These are phyloP conservation scores for Rhabdophis nuchalis DNA, from an alignment of 2,797 vertebrate genomes.

Conservation along the genomic window DNA sequence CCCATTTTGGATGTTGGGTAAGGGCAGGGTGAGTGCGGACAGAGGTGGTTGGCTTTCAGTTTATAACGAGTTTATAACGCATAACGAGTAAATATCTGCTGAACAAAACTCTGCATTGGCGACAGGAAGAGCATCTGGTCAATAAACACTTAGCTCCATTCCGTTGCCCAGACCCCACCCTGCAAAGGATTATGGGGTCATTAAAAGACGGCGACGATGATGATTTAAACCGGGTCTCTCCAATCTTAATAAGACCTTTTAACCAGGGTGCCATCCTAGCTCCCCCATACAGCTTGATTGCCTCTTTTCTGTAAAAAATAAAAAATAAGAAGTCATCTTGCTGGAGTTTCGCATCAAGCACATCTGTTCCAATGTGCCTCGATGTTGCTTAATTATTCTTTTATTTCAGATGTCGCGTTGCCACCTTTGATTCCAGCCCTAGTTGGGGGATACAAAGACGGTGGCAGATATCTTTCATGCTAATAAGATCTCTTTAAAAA, in stretches of 20 bases:
- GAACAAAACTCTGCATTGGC: no score
- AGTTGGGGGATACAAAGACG: constrained; percentile 41
- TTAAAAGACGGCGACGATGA: no score
- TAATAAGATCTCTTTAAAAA: constrained; percentile 43
- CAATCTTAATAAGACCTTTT: not conserved
- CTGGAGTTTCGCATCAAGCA: constrained; percentile 44
- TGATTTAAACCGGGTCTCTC: not conserved
- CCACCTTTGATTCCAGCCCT: constrained; percentile 52
- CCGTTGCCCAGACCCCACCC: no score
- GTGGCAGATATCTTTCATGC: constrained; percentile 53
- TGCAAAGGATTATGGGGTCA: no score
- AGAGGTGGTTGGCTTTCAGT: no score
- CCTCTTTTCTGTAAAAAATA: constrained; percentile 35
- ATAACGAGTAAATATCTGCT: no score
- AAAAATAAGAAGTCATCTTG: constrained; percentile 23
- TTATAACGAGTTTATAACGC: no score
- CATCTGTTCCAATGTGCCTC: constrained; percentile 55
- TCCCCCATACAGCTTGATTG: constrained; percentile 5
- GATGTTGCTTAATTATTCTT: constrained; percentile 59
- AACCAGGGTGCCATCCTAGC: not conserved
- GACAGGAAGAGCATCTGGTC: no score
- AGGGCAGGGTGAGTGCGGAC: no score
- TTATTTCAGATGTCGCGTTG: constrained; percentile 60
- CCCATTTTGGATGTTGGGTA: no score
- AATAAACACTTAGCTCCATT: no score